Base-by-base conservation (phyloP, 2,113 vertebrate genomes). In the Diphyllodes magnificus region DNA sequence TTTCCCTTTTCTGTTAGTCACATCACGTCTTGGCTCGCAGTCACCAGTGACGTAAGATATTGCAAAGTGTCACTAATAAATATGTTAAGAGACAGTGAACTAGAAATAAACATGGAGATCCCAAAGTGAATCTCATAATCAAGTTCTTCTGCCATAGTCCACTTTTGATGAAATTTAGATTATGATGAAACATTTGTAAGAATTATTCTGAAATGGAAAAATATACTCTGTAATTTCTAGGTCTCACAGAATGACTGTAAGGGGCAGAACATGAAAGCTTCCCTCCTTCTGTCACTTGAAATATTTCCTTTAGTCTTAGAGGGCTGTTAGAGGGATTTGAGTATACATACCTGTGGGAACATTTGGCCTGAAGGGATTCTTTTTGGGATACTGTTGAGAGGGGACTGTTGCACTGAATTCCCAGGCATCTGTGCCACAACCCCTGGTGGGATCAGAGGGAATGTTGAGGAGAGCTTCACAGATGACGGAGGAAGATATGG, bases 1-100 rank as follows among this genome's bases (percentile, higher is more conserved):
- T 94, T 97, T 95, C 72, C 77, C 77, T 75, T 86, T 93, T 86
- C 94, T 91, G 54, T 88, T 96, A 96, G 96, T 97, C 95, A 90
- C 80, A 88, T 95, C 88, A 64, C 2, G 3, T 93, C 94, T 92
- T 97, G 95, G 54, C 84, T 95, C 93, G 37, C 68, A 95, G 77
- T 94, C 84, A 77, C 71, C 71, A 91, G 30, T 96, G 95, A 95
- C 0, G 60, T 80, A 90, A 96, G 64, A 83, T 70, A 76, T 10
- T 81, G 57, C 77, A 94, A 98, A 97, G 95, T 85, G 47, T 92
- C 80, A 93, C 86, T 95, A 95, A 81, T 81, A 93, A 92, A 91
- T 75, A 84, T 59, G 9, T 64, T 72, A 90, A 72, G 75, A 69
- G 75, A 42, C 42, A 56, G 39, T 28, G 71, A 87, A 42, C 73